Base-by-base conservation (phyloP, 2,113 vertebrate species). In the Python bivittatus region DNA sequence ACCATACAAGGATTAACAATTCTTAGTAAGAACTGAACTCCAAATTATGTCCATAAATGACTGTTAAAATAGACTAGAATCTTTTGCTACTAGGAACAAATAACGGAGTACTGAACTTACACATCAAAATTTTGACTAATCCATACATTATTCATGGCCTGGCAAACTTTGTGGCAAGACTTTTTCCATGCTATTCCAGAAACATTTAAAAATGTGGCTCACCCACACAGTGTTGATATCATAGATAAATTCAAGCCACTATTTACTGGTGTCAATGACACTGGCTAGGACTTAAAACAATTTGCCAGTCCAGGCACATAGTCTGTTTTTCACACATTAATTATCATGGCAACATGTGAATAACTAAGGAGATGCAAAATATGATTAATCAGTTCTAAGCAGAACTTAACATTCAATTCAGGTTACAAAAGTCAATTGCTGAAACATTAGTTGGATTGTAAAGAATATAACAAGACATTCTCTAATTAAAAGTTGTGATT, bases 401-500 rank as follows among this genome's bases (percentile, higher is more conserved):
- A 83, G 38, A 83, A 83, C 38, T 84, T 93, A 38, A 90, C 86
- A 64, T 53, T 91, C 86, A 56, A 84, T 23, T 86, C 68, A 94
- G 61, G 93, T 11, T 84, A 94, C 27, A 53, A 27, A 11, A 22
- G 1, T 84, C 91, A 57, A 15, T 79, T 88, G 93, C 93, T 95
- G 90, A 95, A 94, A 91, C 84, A 94, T 93, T 15, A 84, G 88
- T 86, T 85, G 83, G 92, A 56, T 17, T 52, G 57, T 88, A 95
- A 90, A 79, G 88, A 95, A 88, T 90, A 87, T 2, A 93, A 89
- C 91, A 3, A 93, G 54, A 83, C 86, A 96, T 87, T 95, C 94
- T 44, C 93, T 84, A 84, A 93, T 94, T 93, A 96, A 93, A 96
- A 97, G 7, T 88, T 94, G 95, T 95, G 93, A 91, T 93, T 95